Base-by-base conservation (phyloP, 2,113 vertebrate species). In the Hepsetus odoe region DNA sequence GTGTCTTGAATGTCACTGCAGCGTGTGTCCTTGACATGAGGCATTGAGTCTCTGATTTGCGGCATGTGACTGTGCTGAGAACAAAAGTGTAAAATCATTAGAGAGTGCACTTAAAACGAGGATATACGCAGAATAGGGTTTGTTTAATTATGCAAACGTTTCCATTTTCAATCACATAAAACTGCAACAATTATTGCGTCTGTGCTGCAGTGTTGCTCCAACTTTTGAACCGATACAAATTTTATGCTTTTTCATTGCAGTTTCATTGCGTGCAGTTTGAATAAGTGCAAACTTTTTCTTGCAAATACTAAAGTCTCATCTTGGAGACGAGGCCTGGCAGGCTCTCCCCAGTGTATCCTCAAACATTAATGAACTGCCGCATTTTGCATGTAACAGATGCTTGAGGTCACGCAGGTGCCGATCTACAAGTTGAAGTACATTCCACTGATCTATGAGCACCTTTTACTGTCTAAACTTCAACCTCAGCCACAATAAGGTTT, bases 331-430 rank as follows among this genome's bases (percentile, higher is more conserved):
- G 65, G 26, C 26, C 4, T 40, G 42, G 14, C 71, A 44, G 44
- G 44, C 24, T 38, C 14, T 74, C 35, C 33, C 56, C 4, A 46
- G 42, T 11, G 69, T 65, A 4, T 42, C n/a, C 13, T 82, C 46
- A 86, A 78, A 76, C 13, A 82, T 78, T 68, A 24, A 82, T 44
- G 32, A 84, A 74, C 20, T 16, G 10, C 1, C 53, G 65, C 26
- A 40, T 67, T 77, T 46, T 28, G 51, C 40, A 7, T 80, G 20
- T 67, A 46, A 69, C 73, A 30, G 65, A 58, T 76, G 66, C 59
- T 24, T 49, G 24, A 30, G 22, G 28, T 33, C 14, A 4, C 30
- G 35, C 18, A 76, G 42, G 9, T 8, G 9, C 53, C 20, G 24
- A 55, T 55, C 20, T 55, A 20, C 46, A 20, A 49, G 14, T 12